Percentiles rank a stretch among this genome's conserved stretches.
Conservation (phyloP, 2,888 invertebrate species). For the Psylliodes chrysocephalus region DNA sequence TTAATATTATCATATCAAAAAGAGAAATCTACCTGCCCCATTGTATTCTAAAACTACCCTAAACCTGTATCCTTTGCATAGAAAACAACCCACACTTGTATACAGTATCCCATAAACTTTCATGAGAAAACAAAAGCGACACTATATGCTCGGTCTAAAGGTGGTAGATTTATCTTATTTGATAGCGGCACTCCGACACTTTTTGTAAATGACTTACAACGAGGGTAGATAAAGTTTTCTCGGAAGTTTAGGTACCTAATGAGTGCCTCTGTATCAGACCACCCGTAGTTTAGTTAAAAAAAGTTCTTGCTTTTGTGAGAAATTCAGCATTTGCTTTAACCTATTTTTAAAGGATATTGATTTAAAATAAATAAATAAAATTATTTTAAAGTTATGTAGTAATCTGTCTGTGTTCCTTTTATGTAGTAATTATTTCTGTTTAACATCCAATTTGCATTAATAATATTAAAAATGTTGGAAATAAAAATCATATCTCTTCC, state of each 20-base stretch:
- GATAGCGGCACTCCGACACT: slow-evolving; percentile 28
- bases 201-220: slow-evolving; percentile 36
- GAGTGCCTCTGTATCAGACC: slow-evolving; percentile 33
- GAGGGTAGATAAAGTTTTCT: slow-evolving; percentile 39
- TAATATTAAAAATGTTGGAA: no score
- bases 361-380: no score
- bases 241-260: slow-evolving; percentile 32
- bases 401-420: no score
- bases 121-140: slow-evolving; percentile 24
- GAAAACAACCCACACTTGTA: not conserved
- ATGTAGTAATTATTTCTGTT: no score
- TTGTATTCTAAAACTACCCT: not conserved
- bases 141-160: slow-evolving; percentile 13
- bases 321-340: no score
- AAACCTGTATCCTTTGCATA: not conserved
- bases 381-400: no score
- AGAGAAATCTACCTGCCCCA: not conserved
- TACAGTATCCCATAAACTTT: not conserved
- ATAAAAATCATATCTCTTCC: no score
- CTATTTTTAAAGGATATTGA: no score
- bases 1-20: not conserved
- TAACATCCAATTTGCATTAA: no score
- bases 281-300: slow-evolving; percentile 25
- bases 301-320: no score
- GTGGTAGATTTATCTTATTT: slow-evolving; percentile 21